Evolutionary conservation across 2,888 invertebrate genomes (phyloP).

Genomic region (Empis livida): DNA sequence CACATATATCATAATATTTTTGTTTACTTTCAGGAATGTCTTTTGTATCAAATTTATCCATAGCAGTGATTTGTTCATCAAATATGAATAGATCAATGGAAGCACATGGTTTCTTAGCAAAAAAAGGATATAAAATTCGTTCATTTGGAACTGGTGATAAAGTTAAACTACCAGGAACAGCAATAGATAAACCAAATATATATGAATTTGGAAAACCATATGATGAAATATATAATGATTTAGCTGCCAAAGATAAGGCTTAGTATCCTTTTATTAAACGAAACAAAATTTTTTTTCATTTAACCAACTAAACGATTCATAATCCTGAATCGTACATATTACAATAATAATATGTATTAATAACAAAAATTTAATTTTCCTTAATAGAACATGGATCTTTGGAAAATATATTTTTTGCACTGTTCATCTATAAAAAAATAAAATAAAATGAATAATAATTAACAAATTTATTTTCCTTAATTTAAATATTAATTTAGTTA

Average conservation of each 20-base stretch:
- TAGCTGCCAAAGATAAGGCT: slow-evolving; percentile 77
- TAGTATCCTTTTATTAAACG: slow-evolving; percentile 43
- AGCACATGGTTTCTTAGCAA: slow-evolving; percentile 92
- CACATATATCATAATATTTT: too few species aligned
- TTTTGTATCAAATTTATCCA: slow-evolving; percentile 42
- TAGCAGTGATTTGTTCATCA: slow-evolving; percentile 96
- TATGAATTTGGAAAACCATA: slow-evolving; percentile 95
- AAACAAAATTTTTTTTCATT: background rate
- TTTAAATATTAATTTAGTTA: slow-evolving; percentile 43
- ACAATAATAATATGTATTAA: too few species aligned
- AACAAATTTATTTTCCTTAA: slow-evolving; percentile 15
- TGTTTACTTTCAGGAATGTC: slow-evolving; percentile 18
- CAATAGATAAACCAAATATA: slow-evolving; percentile 87
- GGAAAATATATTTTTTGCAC: too few species aligned
- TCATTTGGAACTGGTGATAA: slow-evolving; percentile 91
- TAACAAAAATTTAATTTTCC: too few species aligned
- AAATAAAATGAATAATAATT: too few species aligned
- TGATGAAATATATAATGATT: slow-evolving; percentile 90
- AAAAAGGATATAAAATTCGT: slow-evolving; percentile 91
- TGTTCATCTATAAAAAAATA: too few species aligned
- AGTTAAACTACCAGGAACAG: slow-evolving; percentile 92
- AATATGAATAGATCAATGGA: slow-evolving; percentile 99
- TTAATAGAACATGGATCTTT: too few species aligned
- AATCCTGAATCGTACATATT: too few species aligned
- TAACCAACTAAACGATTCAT: too few species aligned